Conservation (phyloP, 2,113 vertebrate genomes). For the Sceloporus undulatus region DNA sequence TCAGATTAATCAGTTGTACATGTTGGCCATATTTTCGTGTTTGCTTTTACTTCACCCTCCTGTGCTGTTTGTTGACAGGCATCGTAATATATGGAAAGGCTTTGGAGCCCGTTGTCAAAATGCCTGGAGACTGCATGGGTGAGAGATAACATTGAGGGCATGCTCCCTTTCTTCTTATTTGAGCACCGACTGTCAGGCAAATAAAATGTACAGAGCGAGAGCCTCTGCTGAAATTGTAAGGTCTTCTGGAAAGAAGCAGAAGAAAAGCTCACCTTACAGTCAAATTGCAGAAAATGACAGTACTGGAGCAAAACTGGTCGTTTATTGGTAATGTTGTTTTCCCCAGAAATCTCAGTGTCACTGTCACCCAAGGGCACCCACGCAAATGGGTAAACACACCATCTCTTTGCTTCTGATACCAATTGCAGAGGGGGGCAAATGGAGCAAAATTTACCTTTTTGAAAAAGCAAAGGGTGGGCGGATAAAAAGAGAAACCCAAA, state of each 20-base stretch:
- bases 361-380: background rate
- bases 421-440: slow-evolving; percentile 23
- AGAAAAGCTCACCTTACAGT: background rate
- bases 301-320: background rate
- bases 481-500: background rate
- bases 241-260: background rate
- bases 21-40: slow-evolving; percentile 52
- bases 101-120: slow-evolving; percentile 30
- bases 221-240: background rate
- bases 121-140: slow-evolving; percentile 20
- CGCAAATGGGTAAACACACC: background rate
- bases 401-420: background rate
- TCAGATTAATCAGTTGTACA: slow-evolving; percentile 41
- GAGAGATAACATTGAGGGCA: slow-evolving; percentile 33
- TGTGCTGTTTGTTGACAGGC: slow-evolving; percentile 44
- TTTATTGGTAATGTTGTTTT: slow-evolving; percentile 24
- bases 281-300: slow-evolving; percentile 17
- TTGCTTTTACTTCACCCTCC: slow-evolving; percentile 43
- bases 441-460: slow-evolving; percentile 10
- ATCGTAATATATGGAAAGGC: slow-evolving; percentile 21
- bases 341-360: background rate
- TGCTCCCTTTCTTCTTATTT: slow-evolving; percentile 26
- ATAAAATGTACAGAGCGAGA: fast-evolving
- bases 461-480: background rate
- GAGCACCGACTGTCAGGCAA: slow-evolving; percentile 11